These are phyloP conservation scores for Hoplias malabaricus DNA, from an alignment of 2,113 vertebrate genomes.

Conservation along the genomic window DNA sequence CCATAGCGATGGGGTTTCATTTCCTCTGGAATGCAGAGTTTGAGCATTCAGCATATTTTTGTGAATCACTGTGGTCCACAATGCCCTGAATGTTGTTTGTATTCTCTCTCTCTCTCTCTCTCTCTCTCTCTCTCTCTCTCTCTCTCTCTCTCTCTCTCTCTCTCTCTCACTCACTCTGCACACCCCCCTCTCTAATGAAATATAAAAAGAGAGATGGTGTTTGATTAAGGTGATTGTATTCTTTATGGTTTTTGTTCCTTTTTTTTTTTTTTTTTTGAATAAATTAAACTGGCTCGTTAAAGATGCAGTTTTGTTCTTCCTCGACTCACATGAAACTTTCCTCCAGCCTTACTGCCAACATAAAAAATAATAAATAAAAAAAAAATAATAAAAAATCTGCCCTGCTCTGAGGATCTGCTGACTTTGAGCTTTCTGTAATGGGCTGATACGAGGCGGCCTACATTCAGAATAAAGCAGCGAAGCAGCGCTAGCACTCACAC, in stretches of 20 bases:
- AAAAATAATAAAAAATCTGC: constrained; percentile 49
- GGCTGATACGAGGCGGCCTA: background rate
- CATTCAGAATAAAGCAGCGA: too few relatives aligned
- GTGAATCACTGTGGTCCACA: background rate
- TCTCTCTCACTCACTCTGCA: background rate
- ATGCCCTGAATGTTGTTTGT: background rate
- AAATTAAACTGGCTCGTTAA: constrained; percentile 49
- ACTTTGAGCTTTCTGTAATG: constrained; percentile 30
- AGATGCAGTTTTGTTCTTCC: constrained; percentile 19
- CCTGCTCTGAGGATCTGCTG: constrained; percentile 47
- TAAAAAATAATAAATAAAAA: too few relatives aligned
- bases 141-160: background rate
- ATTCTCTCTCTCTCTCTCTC: background rate
- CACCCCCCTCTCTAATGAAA: too few relatives aligned
- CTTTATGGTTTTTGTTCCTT: too few relatives aligned
- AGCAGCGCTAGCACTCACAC: constrained; percentile 10
- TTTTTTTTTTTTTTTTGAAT: constrained; percentile 38
- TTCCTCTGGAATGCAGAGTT: background rate
- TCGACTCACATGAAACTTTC: constrained; percentile 25
- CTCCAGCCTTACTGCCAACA: constrained; percentile 41
- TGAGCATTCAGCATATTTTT: background rate
- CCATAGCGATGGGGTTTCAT: constrained; percentile 20
- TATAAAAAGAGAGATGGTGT: constrained; percentile 36
- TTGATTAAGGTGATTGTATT: constrained; percentile 36
- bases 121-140: background rate